phyloP scores from a whole-genome alignment of 2,888 invertebrate genomes.

The Shargacucullia verbasci region DNA sequence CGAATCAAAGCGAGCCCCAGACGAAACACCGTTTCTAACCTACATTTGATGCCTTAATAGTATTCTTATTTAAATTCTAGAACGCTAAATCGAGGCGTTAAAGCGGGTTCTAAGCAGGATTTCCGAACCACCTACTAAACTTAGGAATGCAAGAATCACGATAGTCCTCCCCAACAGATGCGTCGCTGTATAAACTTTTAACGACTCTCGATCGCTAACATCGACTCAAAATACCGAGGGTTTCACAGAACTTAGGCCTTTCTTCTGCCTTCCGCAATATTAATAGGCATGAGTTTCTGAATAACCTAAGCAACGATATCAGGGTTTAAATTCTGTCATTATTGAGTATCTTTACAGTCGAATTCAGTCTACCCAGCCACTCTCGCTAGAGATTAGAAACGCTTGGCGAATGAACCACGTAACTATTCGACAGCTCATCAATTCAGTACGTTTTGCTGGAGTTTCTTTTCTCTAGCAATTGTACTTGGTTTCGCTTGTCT shows the following conservation, averaged over 20 bases:
- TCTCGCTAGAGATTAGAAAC: too few species aligned
- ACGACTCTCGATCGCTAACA: slow-evolving; percentile 13
- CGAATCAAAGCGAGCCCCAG: too few species aligned
- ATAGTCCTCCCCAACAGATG: slow-evolving; percentile 14
- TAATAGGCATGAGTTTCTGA: background rate
- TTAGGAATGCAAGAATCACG: slow-evolving; percentile 21
- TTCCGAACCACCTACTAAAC: slow-evolving; percentile 4
- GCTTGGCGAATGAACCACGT: too few species aligned
- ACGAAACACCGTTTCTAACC: slow-evolving; percentile 34
- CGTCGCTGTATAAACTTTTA: slow-evolving; percentile 21
- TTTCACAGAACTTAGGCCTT: slow-evolving; percentile 8
- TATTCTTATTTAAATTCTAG: slow-evolving; percentile 23
- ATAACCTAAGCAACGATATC: background rate
- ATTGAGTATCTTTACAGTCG: too few species aligned
- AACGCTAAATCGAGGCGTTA: slow-evolving; percentile 13
- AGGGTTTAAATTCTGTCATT: too few species aligned
- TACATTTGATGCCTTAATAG: slow-evolving; percentile 31
- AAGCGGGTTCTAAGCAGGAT: slow-evolving; percentile 22
- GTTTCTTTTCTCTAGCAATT: too few species aligned
- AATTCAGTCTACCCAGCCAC: too few species aligned
- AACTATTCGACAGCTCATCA: too few species aligned
- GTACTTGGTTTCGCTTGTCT: too few species aligned
- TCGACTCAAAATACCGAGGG: slow-evolving; percentile 23
- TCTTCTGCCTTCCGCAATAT: slow-evolving; percentile 13
- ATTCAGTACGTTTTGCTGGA: too few species aligned